Evolutionary conservation across 2,888 invertebrate genomes (phyloP), one percentile per base, ranked within the genome.

Genomic region (Agelastica alni): DNA sequence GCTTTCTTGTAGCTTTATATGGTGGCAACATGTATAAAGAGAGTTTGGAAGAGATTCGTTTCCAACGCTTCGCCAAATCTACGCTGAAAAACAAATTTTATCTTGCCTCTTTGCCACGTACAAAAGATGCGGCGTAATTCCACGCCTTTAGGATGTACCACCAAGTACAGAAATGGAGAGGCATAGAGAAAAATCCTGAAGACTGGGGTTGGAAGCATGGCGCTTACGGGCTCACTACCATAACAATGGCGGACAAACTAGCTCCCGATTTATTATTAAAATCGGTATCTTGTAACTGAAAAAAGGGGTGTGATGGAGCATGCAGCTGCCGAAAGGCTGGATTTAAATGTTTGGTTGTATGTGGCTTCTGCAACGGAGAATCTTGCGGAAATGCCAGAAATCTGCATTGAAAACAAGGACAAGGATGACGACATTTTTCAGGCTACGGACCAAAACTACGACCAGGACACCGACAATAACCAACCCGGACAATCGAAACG

Each of bases 311-410:
- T 44, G 46, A 51, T 47, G 54, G 30, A 37, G 51, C 59, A 39
- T 59, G 60, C 43, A 53, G 57, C 45, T 62, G 61, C 51, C 42
- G 59, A 56, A 62, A 62, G 32, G 58, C 59, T 39, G 62, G n/a
- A n/a, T n/a, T 51, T 18, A 10, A 53, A 32, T 20, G 42, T 6
- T 6, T 6, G 4, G 7, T 6, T 6, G 7, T 6, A 22, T 6
- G 22, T 22, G 4, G 28, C 31, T 44, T 53, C 53, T 56, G 53
- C 54, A 48, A 45, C 45, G 48, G 48, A 28, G 9, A 56, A 43
- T 48, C 52, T 42, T 53, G 43, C 44, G 47, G 32, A 48, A 56
- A 53, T 52, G 30, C 22, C 20, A 10, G 47, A 34, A 26, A 36
- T 32, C 45, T 28, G 45, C 45, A 45, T 36, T 45, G 32, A 45